Conservation (phyloP, 2,797 vertebrate genomes). For the Prunella strophiata region DNA sequence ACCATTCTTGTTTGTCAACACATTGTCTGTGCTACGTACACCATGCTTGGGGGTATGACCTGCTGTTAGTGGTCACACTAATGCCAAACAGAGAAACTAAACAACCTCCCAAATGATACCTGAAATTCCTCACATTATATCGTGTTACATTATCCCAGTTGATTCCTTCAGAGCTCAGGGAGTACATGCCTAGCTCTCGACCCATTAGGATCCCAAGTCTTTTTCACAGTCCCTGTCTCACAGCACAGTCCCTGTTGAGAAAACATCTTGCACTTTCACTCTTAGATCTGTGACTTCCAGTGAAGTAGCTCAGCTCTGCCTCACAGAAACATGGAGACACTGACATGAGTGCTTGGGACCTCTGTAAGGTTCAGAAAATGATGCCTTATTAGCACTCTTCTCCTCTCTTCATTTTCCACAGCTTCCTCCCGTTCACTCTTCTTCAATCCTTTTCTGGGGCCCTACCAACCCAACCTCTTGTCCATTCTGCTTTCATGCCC, state of each 20-base stretch:
- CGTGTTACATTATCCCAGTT: background rate
- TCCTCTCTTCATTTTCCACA: background rate
- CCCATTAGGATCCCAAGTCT: background rate
- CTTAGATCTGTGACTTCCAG: background rate
- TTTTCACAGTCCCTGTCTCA: background rate
- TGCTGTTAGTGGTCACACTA: background rate
- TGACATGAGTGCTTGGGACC: rapidly evolving
- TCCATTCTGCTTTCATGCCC: rapidly evolving
- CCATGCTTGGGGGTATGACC: rapidly evolving
- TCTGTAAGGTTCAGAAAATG: background rate
- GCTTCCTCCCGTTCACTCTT: background rate
- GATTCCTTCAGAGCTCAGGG: background rate
- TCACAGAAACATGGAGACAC: background rate
- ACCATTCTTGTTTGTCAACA: background rate
- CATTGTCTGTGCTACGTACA: rapidly evolving
- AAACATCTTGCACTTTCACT: background rate
- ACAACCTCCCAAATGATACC: background rate
- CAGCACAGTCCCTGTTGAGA: background rate
- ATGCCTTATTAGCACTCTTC: background rate
- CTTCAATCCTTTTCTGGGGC: background rate
- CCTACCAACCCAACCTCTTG: no score
- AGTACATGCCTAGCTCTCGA: background rate
- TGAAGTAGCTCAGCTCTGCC: background rate
- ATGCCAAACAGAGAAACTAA: background rate
- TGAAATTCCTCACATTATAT: background rate